Percentiles rank a stretch among this genome's conserved stretches.
These are phyloP conservation scores for Megamerina dolium DNA, from an alignment of 2,888 invertebrate genomes.

Conservation along the genomic window DNA sequence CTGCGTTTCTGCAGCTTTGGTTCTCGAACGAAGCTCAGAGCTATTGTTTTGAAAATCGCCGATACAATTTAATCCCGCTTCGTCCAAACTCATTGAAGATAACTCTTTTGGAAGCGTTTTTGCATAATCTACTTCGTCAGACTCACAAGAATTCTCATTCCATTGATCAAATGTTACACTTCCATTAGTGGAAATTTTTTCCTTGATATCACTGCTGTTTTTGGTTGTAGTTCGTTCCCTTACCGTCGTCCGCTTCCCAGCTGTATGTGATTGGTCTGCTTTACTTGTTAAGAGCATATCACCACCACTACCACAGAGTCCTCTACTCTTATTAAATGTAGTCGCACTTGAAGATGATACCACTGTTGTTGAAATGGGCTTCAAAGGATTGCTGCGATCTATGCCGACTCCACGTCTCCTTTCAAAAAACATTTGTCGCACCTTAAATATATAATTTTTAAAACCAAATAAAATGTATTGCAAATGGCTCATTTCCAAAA, in stretches of 20 bases:
- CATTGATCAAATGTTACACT: no score
- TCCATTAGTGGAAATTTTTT: no score
- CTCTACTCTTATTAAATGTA: no score
- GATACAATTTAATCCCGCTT: slow-evolving; percentile 28
- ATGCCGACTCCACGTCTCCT: slow-evolving; percentile 68
- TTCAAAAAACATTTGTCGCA: slow-evolving; percentile 82
- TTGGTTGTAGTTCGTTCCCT: no score
- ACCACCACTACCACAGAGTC: no score
- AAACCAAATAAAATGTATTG: not conserved
- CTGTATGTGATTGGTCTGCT: no score
- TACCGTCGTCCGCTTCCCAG: not conserved
- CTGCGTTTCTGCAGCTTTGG: slow-evolving; percentile 21
- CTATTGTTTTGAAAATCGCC: slow-evolving; percentile 25
- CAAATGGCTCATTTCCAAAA: not conserved
- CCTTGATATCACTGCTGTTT: no score
- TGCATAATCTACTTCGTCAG: slow-evolving; percentile 29
- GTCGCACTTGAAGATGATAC: no score
- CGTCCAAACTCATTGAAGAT: slow-evolving; percentile 30
- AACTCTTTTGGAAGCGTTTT: slow-evolving; percentile 32
- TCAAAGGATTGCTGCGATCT: slow-evolving; percentile 75
- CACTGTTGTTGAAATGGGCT: slow-evolving; percentile 68
- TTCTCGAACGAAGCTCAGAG: slow-evolving; percentile 3
- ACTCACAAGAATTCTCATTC: slow-evolving; percentile 13
- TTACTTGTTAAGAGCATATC: no score
- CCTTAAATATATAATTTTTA: slow-evolving; percentile 48